These are phyloP conservation scores for Danio kyathit DNA, from an alignment of 2,797 vertebrate genomes.

Conservation along the genomic window DNA sequence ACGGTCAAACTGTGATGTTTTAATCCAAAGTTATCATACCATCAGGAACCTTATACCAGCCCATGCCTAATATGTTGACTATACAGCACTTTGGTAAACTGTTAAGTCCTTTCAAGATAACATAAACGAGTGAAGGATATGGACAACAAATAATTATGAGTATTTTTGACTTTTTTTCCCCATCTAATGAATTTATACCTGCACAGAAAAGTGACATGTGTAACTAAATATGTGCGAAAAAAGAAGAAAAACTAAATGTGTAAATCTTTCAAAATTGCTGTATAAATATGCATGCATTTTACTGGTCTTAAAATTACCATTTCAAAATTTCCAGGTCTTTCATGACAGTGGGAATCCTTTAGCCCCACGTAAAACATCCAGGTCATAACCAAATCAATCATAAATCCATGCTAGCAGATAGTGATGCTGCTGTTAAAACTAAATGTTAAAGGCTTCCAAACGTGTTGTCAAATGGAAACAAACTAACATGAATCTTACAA, in stretches of 20 bases:
- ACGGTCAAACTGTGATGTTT: too few relatives aligned
- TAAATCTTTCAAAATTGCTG: neutral
- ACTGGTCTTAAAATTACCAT: neutral
- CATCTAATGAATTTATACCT: neutral
- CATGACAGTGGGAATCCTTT: neutral
- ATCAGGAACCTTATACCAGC: too few relatives aligned
- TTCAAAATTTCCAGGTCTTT: neutral
- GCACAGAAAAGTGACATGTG: neutral
- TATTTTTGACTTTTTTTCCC: neutral
- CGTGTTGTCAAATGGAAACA: neutral
- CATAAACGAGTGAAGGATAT: too few relatives aligned
- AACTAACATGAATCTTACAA: neutral
- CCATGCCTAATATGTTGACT: too few relatives aligned
- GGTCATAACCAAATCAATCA: neutral
- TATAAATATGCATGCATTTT: neutral
- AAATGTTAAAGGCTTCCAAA: neutral
- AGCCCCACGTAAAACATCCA: neutral
- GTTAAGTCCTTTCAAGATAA: too few relatives aligned
- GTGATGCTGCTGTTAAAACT: neutral
- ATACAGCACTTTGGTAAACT: too few relatives aligned
- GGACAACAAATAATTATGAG: too few relatives aligned
- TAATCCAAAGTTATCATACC: too few relatives aligned
- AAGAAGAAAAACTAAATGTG: too few relatives aligned
- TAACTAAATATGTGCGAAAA: too few relatives aligned
- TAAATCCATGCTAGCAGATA: neutral